A percentile compares a stretch with the other conserved stretches of the same genome.
Conservation (phyloP, 1,140 invertebrate genomes). For the Nymphalis io region DNA sequence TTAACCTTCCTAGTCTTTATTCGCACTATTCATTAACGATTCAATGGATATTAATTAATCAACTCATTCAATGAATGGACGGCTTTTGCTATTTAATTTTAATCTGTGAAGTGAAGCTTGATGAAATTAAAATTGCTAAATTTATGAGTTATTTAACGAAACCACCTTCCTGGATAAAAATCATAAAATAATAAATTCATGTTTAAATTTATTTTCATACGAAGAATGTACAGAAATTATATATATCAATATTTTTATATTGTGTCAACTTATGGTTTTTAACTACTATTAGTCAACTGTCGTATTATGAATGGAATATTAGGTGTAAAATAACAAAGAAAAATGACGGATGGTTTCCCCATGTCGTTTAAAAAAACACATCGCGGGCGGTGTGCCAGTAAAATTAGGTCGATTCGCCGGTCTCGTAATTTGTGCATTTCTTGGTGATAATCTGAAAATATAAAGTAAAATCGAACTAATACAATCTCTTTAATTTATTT, state of each 20-base stretch:
- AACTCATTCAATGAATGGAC: conserved; percentile 24
- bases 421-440: conserved; percentile 24
- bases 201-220: too few species aligned
- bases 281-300: conserved; percentile 12
- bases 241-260: too few species aligned
- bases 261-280: too few species aligned
- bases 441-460: background rate
- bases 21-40: conserved; percentile 42
- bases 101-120: background rate
- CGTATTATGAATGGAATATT: conserved; percentile 38
- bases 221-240: too few species aligned
- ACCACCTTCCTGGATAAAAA: background rate
- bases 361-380: conserved; percentile 47
- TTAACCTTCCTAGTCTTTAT: conserved; percentile 30
- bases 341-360: conserved; percentile 40
- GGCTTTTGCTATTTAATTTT: background rate
- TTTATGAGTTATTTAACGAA: background rate
- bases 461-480: too few species aligned
- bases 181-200: too few species aligned
- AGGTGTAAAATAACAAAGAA: conserved; percentile 29
- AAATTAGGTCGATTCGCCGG: conserved; percentile 41
- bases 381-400: conserved; percentile 48
- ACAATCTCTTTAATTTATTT: too few species aligned
- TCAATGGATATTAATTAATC: conserved; percentile 50
- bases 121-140: background rate